Evolutionary conservation across 1,140 invertebrate genomes (phyloP).

Genomic region (Caenorhabditis remanei): DNA sequence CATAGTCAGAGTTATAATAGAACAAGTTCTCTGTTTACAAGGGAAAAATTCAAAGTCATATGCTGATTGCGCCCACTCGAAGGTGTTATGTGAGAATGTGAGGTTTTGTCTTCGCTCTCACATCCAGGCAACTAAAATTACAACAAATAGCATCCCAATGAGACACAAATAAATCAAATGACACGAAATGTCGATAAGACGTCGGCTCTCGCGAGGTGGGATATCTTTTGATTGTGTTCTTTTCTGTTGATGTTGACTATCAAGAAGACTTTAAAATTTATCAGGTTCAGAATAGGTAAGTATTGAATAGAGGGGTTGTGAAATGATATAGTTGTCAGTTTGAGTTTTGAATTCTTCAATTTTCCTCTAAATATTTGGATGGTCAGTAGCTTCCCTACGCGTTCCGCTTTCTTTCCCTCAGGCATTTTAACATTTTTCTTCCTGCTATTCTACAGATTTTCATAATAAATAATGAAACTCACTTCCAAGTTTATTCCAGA

Average conservation of each 20-base stretch:
- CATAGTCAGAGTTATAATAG: too few relatives aligned
- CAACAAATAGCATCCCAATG: conserved; percentile 42
- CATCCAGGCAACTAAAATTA: conserved; percentile 38
- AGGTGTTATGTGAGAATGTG: conserved; percentile 11
- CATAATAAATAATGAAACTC: background rate
- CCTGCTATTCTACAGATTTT: background rate
- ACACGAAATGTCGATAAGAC: conserved; percentile 28
- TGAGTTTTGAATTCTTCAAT: too few relatives aligned
- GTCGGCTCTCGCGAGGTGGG: background rate
- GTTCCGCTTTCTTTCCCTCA: background rate
- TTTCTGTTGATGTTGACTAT: background rate
- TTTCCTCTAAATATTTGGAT: background rate
- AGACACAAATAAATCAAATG: conserved; percentile 53
- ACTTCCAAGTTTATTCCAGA: conserved; percentile 36
- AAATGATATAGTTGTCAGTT: too few relatives aligned
- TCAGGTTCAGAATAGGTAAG: background rate
- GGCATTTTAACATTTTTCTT: background rate
- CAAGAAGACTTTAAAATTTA: background rate
- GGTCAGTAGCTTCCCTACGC: background rate
- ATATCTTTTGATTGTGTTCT: conserved; percentile 2
- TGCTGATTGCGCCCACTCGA: background rate
- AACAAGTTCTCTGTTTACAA: too few relatives aligned
- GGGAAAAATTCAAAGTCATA: background rate
- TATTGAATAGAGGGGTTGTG: too few relatives aligned
- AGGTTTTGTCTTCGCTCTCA: conserved; percentile 39